Evolutionary conservation across 2,797 vertebrate genomes (phyloP).

Genomic region (Catamblyrhynchus diadema): DNA sequence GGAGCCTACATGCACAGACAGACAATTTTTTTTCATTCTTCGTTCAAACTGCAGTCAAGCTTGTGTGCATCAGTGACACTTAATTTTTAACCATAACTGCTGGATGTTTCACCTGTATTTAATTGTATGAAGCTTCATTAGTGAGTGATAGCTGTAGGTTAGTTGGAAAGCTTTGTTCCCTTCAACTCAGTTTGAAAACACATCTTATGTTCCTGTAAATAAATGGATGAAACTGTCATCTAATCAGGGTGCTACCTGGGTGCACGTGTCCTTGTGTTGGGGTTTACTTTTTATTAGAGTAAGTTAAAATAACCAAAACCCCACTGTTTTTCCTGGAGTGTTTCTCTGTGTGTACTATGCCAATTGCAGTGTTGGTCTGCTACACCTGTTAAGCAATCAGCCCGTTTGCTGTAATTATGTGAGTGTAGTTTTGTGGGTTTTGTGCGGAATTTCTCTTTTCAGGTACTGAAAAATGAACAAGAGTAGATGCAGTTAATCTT

Average conservation of each 20-base stretch:
- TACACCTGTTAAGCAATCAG: not conserved
- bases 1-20: not conserved
- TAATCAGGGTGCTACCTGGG: not conserved
- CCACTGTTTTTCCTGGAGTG: not conserved
- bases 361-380: not conserved
- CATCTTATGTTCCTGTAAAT: not conserved
- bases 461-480: not conserved
- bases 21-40: not conserved
- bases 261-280: not conserved
- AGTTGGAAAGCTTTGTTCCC: not conserved
- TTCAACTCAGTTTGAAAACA: not conserved
- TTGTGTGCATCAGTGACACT: not conserved
- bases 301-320: not conserved
- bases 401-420: not conserved
- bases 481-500: not conserved
- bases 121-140: not conserved
- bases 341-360: not conserved
- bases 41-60: rapidly evolving
- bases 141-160: not conserved
- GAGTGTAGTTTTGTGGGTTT: not conserved
- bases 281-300: not conserved
- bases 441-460: not conserved
- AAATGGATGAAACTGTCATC: not conserved
- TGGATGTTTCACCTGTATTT: not conserved
- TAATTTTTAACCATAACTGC: not conserved